Percentiles rank a stretch among this genome's conserved stretches.
These are phyloP conservation scores for Catocala sponsa DNA, from an alignment of 2,888 invertebrate genomes.

Conservation along the genomic window DNA sequence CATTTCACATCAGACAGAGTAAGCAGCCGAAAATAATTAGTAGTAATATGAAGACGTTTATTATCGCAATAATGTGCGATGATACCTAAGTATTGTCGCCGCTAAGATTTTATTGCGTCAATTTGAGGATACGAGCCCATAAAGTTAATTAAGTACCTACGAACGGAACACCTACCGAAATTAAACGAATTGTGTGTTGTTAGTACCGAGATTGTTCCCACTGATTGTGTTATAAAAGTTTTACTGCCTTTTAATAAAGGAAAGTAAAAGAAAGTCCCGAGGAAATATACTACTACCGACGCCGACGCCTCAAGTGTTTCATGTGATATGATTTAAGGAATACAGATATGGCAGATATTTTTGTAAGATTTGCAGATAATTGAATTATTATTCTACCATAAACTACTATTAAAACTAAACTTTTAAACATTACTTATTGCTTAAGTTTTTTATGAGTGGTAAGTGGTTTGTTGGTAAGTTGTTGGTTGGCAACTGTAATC, in stretches of 20 bases:
- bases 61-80: slow-evolving; percentile 38
- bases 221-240: slow-evolving; percentile 59
- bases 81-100: slow-evolving; percentile 53
- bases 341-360: too few relatives aligned
- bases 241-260: slow-evolving; percentile 43
- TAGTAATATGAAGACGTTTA: slow-evolving; percentile 40
- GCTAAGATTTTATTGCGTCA: slow-evolving; percentile 65
- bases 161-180: slow-evolving; percentile 63
- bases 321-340: too few relatives aligned
- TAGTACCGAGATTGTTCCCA: slow-evolving; percentile 50
- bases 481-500: too few relatives aligned
- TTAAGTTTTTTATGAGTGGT: too few relatives aligned
- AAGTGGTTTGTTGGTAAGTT: too few relatives aligned
- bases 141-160: slow-evolving; percentile 72
- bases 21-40: slow-evolving; percentile 26
- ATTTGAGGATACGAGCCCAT: slow-evolving; percentile 63
- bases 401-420: too few relatives aligned
- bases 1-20: too few relatives aligned
- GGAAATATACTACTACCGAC: too few relatives aligned
- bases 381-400: too few relatives aligned
- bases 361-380: too few relatives aligned
- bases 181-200: slow-evolving; percentile 59
- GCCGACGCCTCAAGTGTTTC: too few relatives aligned
- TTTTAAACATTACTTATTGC: too few relatives aligned
- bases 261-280: neutral